Conservation (phyloP, 1,140 invertebrate species). For the Calephelis virginiensis region DNA sequence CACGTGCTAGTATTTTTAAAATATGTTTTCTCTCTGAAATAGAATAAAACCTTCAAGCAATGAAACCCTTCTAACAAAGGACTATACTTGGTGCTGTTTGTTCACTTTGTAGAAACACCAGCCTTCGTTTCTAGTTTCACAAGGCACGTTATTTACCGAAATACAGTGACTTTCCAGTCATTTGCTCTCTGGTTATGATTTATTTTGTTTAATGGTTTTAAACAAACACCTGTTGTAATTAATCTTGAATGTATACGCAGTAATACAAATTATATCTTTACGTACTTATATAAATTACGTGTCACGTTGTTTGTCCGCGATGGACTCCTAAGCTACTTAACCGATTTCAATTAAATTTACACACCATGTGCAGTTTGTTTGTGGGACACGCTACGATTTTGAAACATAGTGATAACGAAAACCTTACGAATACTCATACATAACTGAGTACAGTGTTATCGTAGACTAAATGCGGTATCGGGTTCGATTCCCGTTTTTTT, state of each 20-base stretch:
- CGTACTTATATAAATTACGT: too few species aligned
- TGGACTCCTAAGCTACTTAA: too few species aligned
- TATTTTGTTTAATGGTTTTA: neutral
- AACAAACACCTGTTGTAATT: too few species aligned
- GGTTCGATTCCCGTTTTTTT: too few species aligned
- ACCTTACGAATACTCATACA: too few species aligned
- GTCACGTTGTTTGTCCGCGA: too few species aligned
- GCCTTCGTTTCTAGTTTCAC: slow-evolving; percentile 3
- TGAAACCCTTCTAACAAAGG: slow-evolving; percentile 16
- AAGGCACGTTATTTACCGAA: slow-evolving; percentile 5
- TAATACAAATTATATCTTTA: too few species aligned
- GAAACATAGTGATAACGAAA: too few species aligned
- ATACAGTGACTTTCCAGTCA: neutral
- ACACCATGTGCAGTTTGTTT: too few species aligned
- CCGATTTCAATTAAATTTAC: too few species aligned
- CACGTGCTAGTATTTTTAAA: slow-evolving; percentile 11
- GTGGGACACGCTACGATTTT: too few species aligned
- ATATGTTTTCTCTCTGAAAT: slow-evolving; percentile 10
- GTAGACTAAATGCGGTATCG: neutral
- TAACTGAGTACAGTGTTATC: neutral
- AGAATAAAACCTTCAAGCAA: slow-evolving; percentile 8
- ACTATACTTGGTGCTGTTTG: slow-evolving; percentile 9
- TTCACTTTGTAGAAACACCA: slow-evolving; percentile 16
- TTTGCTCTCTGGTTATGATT: neutral
- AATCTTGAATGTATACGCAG: too few species aligned